A percentile compares a stretch with the other conserved stretches of the same genome.
These are phyloP conservation scores for Eublepharis macularius DNA, from an alignment of 2,113 vertebrate species.

Conservation along the genomic window DNA sequence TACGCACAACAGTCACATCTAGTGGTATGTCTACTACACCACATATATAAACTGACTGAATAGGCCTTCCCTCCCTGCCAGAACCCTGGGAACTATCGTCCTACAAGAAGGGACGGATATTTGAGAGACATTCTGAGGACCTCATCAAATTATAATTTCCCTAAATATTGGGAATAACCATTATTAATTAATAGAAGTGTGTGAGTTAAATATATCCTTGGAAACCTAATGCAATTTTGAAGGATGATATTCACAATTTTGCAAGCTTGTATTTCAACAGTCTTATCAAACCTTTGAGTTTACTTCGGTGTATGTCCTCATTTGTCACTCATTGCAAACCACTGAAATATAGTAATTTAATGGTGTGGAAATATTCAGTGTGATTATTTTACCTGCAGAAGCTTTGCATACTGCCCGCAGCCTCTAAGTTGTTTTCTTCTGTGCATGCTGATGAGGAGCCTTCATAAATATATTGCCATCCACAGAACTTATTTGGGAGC, in stretches of 20 bases:
- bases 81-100: neutral
- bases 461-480: neutral
- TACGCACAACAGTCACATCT: neutral
- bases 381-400: neutral
- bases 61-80: neutral
- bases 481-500: neutral
- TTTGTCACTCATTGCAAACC: neutral
- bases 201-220: neutral
- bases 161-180: neutral
- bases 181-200: neutral
- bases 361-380: neutral
- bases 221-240: neutral
- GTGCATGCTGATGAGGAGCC: neutral
- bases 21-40: neutral
- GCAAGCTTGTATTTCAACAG: neutral
- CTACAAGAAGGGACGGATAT: neutral
- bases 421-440: neutral
- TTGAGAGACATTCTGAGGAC: neutral
- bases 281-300: neutral
- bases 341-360: neutral
- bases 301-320: neutral
- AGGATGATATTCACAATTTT: neutral
- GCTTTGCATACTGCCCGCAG: neutral
- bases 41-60: neutral
- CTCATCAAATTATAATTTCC: neutral